Percentiles rank a stretch among this genome's conserved stretches.
Evolutionary conservation across 2,888 invertebrate genomes (phyloP).

Genomic region (Junonia oenone): DNA sequence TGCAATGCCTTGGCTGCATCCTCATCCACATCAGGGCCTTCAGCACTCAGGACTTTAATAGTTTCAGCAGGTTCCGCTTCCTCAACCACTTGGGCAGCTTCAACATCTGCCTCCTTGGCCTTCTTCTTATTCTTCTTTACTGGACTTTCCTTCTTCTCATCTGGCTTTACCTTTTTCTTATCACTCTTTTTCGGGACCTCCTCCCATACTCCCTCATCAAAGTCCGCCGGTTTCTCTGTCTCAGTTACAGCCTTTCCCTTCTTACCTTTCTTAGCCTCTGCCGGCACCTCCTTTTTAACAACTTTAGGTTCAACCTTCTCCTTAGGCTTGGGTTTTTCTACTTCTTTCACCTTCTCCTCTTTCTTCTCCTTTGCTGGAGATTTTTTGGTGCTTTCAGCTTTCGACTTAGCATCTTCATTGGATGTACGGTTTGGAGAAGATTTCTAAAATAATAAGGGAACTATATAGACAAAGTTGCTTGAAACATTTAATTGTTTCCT

Average conservation of each 20-base stretch:
- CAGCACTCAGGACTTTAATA: slow-evolving; percentile 65
- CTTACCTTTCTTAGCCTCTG: slow-evolving; percentile 79
- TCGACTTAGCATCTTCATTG: slow-evolving; percentile 77
- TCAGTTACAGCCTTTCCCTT: slow-evolving; percentile 74
- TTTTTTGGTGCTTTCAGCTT: slow-evolving; percentile 80
- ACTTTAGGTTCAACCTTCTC: slow-evolving; percentile 56
- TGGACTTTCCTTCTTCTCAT: slow-evolving; percentile 77
- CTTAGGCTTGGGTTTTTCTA: slow-evolving; percentile 70
- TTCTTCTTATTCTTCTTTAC: slow-evolving; percentile 67
- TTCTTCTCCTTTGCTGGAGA: slow-evolving; percentile 76
- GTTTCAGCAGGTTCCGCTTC: slow-evolving; percentile 52
- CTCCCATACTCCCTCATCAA: slow-evolving; percentile 88
- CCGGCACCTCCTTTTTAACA: slow-evolving; percentile 61
- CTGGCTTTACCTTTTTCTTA: slow-evolving; percentile 84
- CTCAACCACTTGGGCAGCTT: slow-evolving; percentile 54
- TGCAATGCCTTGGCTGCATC: slow-evolving; percentile 64
- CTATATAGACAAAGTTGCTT: background rate
- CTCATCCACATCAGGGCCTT: slow-evolving; percentile 62
- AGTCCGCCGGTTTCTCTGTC: slow-evolving; percentile 84
- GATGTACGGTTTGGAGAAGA: slow-evolving; percentile 82
- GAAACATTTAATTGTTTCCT: background rate
- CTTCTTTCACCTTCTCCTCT: slow-evolving; percentile 76
- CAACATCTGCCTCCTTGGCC: slow-evolving; percentile 65
- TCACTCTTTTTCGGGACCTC: slow-evolving; percentile 84
- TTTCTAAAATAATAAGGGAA: slow-evolving; percentile 62